Base-by-base conservation (phyloP, 1,140 invertebrate genomes). In the Leguminivora glycinivorella region DNA sequence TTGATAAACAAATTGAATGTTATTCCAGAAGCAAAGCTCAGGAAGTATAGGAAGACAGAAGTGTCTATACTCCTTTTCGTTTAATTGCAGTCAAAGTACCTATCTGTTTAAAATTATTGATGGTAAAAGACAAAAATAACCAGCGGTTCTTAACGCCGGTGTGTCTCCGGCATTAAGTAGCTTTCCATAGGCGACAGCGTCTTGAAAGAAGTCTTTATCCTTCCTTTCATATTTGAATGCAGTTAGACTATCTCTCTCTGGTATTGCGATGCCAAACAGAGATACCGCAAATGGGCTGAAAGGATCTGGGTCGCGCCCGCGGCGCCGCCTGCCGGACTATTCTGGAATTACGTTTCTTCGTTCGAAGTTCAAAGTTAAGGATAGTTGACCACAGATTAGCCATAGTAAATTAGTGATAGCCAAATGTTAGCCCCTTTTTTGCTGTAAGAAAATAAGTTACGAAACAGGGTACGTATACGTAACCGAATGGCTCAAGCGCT, bases 211-310 rank as follows among this genome's bases (percentile, higher is more conserved):
- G n/a, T 63, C 29, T 63, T 63, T 60, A 60, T 60, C 29, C 25
- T 29, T 29, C 58, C 25, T 29, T 63, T 63, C 58, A 63, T 63
- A 63, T 60, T 29, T 29, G 58, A 63, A 63, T 29, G 58, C 26
- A 63, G 58, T 63, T 63, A 58, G 56, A 63, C 58, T 63, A 63
- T 63, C 58, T 63, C 29, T 19, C 10, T 52, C 47, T 52, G 47
- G 47, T 22, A 89, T 87, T 87, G 82, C 82, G 87, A 86, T 82
- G 79, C 72, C 81, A 88, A 87, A 89, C 83, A 88, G 78, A 80
- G 85, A 89, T 89, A 85, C 72, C 40, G 79, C 75, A 84, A 85
- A 85, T 87, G 80, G 75, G 72, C 73, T 88, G 85, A 87, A 89
- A 83, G 85, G 80, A 88, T 83, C 56, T 87, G 69, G 87, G 87